These are phyloP conservation scores for Spermophilus dauricus DNA, from an alignment of 2,113 vertebrate species.

Conservation along the genomic window DNA sequence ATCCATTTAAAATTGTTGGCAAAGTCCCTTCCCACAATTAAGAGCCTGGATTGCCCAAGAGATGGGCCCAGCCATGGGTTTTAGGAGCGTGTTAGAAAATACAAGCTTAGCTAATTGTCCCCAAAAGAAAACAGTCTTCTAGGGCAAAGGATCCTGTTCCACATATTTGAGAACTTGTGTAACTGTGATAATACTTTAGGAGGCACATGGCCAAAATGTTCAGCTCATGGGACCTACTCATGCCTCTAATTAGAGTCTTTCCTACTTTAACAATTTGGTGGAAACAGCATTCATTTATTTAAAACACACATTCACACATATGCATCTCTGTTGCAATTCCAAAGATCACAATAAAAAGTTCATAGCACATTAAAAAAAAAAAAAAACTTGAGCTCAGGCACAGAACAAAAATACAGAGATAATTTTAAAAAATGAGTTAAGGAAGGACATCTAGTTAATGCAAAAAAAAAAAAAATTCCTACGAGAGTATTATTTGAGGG, in stretches of 20 bases:
- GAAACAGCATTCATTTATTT: neutral
- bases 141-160: neutral
- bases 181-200: neutral
- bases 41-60: neutral
- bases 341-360: neutral
- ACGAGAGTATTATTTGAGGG: neutral
- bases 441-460: neutral
- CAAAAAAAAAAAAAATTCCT: neutral
- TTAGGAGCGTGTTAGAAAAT: neutral
- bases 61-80: neutral
- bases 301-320: neutral
- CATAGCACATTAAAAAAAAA: neutral
- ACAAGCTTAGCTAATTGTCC: neutral
- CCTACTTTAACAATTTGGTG: neutral
- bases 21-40: neutral
- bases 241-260: neutral
- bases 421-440: neutral
- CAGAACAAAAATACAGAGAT: neutral
- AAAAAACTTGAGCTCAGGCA: neutral
- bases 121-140: neutral
- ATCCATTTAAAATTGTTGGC: neutral
- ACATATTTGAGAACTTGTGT: neutral
- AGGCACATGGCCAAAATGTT: neutral
- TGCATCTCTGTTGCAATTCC: neutral
- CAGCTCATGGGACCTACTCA: neutral